A percentile compares a stretch with the other conserved stretches of the same genome.
Conservation (phyloP, 2,113 vertebrate genomes). For the Cochlearius cochlearius region DNA sequence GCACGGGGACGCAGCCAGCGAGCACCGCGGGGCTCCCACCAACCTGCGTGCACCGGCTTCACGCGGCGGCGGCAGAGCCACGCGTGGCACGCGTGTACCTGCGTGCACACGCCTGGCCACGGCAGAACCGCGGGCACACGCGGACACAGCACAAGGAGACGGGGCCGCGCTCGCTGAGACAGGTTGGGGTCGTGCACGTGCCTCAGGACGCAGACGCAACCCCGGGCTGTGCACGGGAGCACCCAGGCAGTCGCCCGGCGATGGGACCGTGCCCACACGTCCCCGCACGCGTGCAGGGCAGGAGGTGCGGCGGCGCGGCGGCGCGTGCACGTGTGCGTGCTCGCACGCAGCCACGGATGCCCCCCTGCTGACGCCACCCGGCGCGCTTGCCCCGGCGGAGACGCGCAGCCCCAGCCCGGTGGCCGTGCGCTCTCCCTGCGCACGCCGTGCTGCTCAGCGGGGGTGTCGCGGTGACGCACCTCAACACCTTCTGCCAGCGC, state of each 20-base stretch:
- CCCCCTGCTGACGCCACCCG: background rate
- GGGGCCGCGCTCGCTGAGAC: accelerated
- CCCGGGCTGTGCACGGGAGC: accelerated
- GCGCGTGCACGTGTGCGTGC: accelerated
- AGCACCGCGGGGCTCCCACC: background rate
- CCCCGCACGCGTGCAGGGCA: background rate
- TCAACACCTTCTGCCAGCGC: background rate
- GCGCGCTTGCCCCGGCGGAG: background rate
- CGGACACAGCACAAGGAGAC: accelerated
- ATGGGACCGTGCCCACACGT: accelerated
- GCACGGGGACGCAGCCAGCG: background rate
- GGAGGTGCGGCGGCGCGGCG: background rate
- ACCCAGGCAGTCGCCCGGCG: background rate
- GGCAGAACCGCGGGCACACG: accelerated
- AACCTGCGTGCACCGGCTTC: accelerated
- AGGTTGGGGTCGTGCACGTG: accelerated
- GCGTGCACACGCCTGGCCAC: accelerated
- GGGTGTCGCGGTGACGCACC: background rate
- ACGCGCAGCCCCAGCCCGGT: background rate
- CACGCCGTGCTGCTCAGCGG: accelerated
- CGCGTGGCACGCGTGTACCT: accelerated
- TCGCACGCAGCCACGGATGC: accelerated
- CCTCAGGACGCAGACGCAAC: background rate
- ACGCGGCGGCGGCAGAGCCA: background rate
- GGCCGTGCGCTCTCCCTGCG: accelerated